Base-by-base conservation (phyloP, 53 echinoderm and acorn worm genomes). In the Paelopatides confundens region DNA sequence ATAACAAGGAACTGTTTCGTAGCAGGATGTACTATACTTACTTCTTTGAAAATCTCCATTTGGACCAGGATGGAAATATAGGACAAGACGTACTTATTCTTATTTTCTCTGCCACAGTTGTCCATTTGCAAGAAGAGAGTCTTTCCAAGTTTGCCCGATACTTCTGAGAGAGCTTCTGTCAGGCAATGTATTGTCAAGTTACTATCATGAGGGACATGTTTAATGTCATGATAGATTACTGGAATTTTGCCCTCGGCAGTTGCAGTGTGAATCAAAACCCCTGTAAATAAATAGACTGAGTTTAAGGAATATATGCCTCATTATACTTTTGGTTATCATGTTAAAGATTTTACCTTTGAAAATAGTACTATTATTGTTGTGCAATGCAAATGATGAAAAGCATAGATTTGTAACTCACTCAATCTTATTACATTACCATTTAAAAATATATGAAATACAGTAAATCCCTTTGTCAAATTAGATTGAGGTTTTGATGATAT, bases 91-190 rank as follows among this genome's bases (percentile, higher is more conserved):
- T 39, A 85, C 30, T 38, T 50, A n/a, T 85, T 85, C 38, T 85
- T 85, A 35, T 85, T 85, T 85, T 85, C 85, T 10, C 85, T 31
- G 3, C 29, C 50, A 66, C 85, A 85, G 17, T 85, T 85, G 35
- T 85, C 85, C 46, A 85, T 4, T 39, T 85, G 85, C 39, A 85
- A 40, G 66, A 85, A 85, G 21, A 85, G 54, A n/a, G 37, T 65
- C 66, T 39, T 85, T n/a, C 85, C 85, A 9, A 85, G 66, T 6
- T 38, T 12, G 29, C 36, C 47, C 39, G 36, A 26, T 15, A 52
- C 27, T 23, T 43, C 29, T 65, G 5, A 4, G 3, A 85, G 85
- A 13, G 66, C 39, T 46, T 66, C 43, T 66, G 54, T 40, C 11
- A 85, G 7, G 66, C 65, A 64, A 46, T 85, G 65, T 36, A 85